Conservation (phyloP, 2,113 vertebrate genomes). For the Hystrix brachyura region DNA sequence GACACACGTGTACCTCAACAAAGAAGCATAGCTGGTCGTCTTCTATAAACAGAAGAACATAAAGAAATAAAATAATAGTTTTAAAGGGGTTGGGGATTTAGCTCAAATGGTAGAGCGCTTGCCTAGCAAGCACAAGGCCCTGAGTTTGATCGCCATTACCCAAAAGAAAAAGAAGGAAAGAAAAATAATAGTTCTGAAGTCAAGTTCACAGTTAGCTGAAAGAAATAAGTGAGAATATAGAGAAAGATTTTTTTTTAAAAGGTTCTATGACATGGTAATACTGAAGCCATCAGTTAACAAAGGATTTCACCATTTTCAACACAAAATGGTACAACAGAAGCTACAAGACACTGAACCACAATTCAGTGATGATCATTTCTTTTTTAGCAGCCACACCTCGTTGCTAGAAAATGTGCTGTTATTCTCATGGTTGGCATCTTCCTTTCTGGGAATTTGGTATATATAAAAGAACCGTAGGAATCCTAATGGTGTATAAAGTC, state of each 20-base stretch:
- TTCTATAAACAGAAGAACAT: neutral
- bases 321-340: neutral
- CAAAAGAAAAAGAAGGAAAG: too few relatives aligned
- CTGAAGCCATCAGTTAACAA: neutral
- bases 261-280: neutral
- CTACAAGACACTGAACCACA: neutral
- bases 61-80: neutral
- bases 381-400: neutral
- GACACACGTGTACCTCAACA: neutral
- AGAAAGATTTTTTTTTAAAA: neutral
- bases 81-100: too few relatives aligned
- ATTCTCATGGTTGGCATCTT: neutral
- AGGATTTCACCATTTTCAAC: neutral
- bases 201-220: neutral
- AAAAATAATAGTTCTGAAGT: neutral
- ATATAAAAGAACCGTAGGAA: neutral
- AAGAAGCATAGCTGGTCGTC: neutral
- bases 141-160: too few relatives aligned
- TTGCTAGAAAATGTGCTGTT: neutral
- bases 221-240: fast-evolving
- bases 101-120: too few relatives aligned
- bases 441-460: neutral
- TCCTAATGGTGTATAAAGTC: fast-evolving
- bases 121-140: too few relatives aligned
- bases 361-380: neutral